phyloP scores from a whole-genome alignment of 2,113 vertebrate genomes.

The Laterallus jamaicensis region DNA sequence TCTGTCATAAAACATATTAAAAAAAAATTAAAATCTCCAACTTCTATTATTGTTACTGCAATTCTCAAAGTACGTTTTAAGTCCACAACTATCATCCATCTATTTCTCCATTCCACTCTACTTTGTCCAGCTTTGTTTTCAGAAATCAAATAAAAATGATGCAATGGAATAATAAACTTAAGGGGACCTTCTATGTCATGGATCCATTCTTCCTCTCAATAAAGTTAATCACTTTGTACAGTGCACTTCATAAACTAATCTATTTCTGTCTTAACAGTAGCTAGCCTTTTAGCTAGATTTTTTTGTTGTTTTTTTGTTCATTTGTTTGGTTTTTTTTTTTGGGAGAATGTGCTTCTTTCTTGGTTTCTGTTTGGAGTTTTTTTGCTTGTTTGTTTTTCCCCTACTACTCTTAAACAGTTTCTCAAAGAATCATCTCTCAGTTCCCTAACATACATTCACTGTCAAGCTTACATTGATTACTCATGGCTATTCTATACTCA shows the following conservation, averaged over 20 bases:
- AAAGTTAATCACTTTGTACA: not conserved
- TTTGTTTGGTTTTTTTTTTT: not conserved
- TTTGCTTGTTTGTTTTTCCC: not conserved
- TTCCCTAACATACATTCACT: not conserved
- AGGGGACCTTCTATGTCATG: not conserved
- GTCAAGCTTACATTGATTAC: not conserved
- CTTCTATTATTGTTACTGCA: not conserved
- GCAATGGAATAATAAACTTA: not conserved
- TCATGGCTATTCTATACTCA: not conserved
- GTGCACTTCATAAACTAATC: not conserved
- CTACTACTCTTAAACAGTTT: not conserved
- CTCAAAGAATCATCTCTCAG: not conserved
- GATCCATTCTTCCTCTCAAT: not conserved
- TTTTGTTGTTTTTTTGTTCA: accelerated
- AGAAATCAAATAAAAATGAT: not conserved
- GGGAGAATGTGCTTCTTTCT: not conserved
- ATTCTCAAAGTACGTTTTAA: not conserved
- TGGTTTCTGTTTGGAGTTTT: not conserved
- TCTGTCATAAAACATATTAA: not conserved
- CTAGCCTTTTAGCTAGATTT: not conserved
- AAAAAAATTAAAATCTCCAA: not conserved
- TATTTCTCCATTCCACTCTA: not conserved
- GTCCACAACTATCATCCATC: not conserved
- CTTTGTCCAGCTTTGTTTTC: not conserved
- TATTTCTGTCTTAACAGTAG: not conserved